Evolutionary conservation across 2,113 vertebrate species (phyloP).

Genomic region (Laterallus jamaicensis): DNA sequence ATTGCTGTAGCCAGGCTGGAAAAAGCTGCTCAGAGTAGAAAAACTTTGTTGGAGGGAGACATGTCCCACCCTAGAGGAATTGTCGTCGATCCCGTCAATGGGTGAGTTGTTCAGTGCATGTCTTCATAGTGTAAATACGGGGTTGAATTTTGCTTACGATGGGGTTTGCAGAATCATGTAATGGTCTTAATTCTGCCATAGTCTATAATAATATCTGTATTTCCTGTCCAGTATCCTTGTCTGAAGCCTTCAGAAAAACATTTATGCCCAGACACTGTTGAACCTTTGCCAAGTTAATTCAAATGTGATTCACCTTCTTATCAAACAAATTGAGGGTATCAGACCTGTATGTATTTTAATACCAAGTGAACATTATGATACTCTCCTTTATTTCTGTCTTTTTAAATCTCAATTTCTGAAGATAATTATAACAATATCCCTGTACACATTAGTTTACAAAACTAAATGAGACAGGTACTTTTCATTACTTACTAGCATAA

Average conservation of each 20-base stretch:
- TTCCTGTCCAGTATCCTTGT: neutral
- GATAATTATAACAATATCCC: neutral
- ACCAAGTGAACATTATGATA: neutral
- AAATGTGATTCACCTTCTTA: neutral
- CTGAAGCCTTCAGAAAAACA: neutral
- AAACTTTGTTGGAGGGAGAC: constrained; percentile 92
- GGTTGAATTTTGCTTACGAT: neutral
- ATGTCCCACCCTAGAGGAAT: constrained; percentile 98
- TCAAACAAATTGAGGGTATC: neutral
- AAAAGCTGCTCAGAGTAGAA: constrained; percentile 90
- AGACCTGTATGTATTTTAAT: neutral
- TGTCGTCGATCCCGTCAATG: constrained; percentile 93
- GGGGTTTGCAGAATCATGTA: neutral
- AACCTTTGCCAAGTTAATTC: neutral
- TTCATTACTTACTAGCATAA: neutral
- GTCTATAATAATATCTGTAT: neutral
- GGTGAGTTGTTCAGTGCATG: constrained; percentile 69
- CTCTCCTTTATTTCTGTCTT: neutral
- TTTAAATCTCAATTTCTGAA: neutral
- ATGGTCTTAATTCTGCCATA: neutral
- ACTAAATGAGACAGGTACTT: neutral
- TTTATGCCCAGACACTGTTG: neutral
- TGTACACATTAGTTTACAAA: neutral
- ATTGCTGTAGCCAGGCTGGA: constrained; percentile 94
- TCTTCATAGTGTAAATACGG: neutral